These are phyloP conservation scores for Colistium nudipinnis DNA, from an alignment of 2,113 vertebrate genomes.

Conservation along the genomic window DNA sequence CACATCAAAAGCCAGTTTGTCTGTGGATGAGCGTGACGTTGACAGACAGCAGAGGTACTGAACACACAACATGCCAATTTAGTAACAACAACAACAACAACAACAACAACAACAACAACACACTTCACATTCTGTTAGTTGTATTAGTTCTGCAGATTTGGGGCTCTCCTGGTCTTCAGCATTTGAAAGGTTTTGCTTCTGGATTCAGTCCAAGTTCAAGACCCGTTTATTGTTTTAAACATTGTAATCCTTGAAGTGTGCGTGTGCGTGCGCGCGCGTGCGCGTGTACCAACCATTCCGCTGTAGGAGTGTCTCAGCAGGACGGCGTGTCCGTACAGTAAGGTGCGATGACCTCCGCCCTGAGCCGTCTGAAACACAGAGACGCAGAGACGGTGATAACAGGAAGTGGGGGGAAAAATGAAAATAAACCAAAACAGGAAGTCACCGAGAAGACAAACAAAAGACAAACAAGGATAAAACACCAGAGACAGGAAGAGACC, in stretches of 20 bases:
- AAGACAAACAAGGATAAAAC: constrained; percentile 16
- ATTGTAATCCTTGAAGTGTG: no score
- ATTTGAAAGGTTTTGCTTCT: no score
- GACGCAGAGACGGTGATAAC: background rate
- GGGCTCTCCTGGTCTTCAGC: no score
- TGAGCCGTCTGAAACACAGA: constrained; percentile 84
- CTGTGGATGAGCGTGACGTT: constrained; percentile 94
- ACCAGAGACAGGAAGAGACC: constrained; percentile 22
- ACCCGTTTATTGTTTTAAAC: background rate
- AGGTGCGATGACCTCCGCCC: constrained; percentile 91
- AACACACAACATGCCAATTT: constrained; percentile 27
- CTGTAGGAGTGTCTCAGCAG: constrained; percentile 95
- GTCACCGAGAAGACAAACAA: background rate
- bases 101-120: no score
- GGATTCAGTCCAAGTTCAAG: no score
- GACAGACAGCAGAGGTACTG: constrained; percentile 95
- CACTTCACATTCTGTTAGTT: no score
- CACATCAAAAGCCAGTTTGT: constrained; percentile 96
- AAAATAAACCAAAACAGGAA: background rate
- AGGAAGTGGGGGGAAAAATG: background rate
- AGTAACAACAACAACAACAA: no score
- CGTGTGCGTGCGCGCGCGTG: background rate
- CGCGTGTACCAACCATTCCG: constrained; percentile 88
- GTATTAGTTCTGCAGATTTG: no score
- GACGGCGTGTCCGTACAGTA: constrained; percentile 94